A percentile compares a stretch with the other conserved stretches of the same genome.
Evolutionary conservation across 1,140 invertebrate genomes (phyloP).

Genomic region (Zaprionus africanus): DNA sequence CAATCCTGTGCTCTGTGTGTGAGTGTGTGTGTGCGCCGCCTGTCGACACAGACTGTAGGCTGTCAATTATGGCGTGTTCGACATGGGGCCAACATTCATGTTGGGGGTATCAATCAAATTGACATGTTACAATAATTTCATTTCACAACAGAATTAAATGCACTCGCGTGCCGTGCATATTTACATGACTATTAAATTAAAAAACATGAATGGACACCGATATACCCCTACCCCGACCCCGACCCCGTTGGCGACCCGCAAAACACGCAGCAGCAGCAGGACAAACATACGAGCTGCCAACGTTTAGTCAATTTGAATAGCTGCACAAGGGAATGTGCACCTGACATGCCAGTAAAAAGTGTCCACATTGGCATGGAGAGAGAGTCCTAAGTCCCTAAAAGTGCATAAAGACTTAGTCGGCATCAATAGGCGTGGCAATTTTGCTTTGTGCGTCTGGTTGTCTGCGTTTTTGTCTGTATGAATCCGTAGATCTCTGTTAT

Average conservation of each 20-base stretch:
- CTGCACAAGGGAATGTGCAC: constrained; percentile 59
- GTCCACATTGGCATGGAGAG: background rate
- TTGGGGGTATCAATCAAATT: constrained; percentile 69
- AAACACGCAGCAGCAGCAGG: background rate
- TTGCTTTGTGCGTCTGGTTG: background rate
- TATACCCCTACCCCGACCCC: background rate
- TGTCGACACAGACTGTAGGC: constrained; percentile 36
- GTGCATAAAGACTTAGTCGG: too few relatives aligned
- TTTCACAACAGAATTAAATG: constrained; percentile 76
- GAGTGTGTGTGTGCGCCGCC: constrained; percentile 25
- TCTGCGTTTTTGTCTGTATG: background rate
- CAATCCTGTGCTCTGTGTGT: constrained; percentile 36
- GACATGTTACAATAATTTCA: constrained; percentile 77
- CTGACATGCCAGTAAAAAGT: constrained; percentile 51
- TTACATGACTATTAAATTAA: constrained; percentile 83
- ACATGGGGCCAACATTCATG: constrained; percentile 56
- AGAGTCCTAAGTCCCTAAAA: too few relatives aligned
- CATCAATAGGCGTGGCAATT: background rate
- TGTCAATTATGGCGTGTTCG: constrained; percentile 76
- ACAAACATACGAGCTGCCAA: constrained; percentile 37
- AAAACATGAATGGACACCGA: constrained; percentile 68
- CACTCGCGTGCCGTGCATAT: constrained; percentile 67
- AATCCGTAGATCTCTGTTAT: background rate
- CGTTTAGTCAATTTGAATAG: constrained; percentile 69
- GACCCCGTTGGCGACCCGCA: background rate